Base-by-base conservation (phyloP, 1,140 invertebrate species). In the Drosophila funebris region DNA sequence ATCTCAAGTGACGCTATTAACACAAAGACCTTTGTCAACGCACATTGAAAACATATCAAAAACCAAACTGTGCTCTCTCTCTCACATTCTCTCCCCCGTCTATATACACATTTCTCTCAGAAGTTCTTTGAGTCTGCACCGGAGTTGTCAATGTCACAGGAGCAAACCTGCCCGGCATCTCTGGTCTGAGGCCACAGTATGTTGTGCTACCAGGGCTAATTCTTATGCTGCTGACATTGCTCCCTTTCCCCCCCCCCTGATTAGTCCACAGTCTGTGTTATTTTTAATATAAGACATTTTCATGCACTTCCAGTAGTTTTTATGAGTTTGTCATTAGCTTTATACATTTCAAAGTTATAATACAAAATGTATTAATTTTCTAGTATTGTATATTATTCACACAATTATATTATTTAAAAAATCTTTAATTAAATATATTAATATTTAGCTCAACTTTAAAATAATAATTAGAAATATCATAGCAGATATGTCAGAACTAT, bases 121-220 rank as follows among this genome's bases (percentile, higher is more conserved):
- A 62, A 69, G 37, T 66, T 54, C 41, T 39, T 63, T 80, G 73
- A 54, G 39, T 33, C 24, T 60, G 7, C n/a, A 36, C 33, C 16
- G 16, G 24, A 22, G 22, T 54, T 70, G 11, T 79, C 72, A 87
- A 78, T 81, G 77, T 75, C 67, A 80, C 33, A 31, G 48, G 37
- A 13, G 33, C 36, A 16, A 43, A 61, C 58, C 33, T 29, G 11
- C 29, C 7, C 6, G 7, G 7, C 5, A n/a, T 29, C 24, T 13
- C 16, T 24, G 9, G 16, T 52, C 48, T 31, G 18, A 37, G 18
- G 18, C 14, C 41, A 33, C 46, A 41, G 46, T 13, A 24, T 24
- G 16, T 41, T 73, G 39, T 41, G 37, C 3, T 29, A 31, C 56
- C 54, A 3, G 6, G 9, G 64, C 57, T 52, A 43, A 50, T 29